Evolutionary conservation across 2,888 invertebrate species (phyloP), one percentile per base, ranked within the genome.

Genomic region (Eucera pruinosa): DNA sequence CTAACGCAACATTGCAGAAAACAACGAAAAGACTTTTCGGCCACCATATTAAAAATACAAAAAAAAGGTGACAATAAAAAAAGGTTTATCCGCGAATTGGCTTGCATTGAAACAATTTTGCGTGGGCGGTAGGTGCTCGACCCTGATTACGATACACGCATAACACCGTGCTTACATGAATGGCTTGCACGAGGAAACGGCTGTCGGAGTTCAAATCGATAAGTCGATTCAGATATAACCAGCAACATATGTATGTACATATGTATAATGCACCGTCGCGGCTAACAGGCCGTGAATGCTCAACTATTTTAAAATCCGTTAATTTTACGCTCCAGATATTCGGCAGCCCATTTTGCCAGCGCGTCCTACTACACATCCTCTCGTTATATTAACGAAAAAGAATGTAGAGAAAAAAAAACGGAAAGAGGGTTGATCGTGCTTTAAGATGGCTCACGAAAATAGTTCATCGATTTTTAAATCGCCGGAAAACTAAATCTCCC

Each of bases 151-250:
- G 78, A 81, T 81, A 82, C 76, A 70, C 67, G 77, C 74, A 58
- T 82, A 84, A 84, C 75, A 70, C 68, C 62, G 73, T 62, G 66
- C 85, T 85, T 83, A 85, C 78, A 75, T 74, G 83, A 81, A 85
- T 81, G 85, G 77, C 60, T 74, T 73, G 83, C 70, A 65, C 76
- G 78, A 69, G 78, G 60, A 74, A 84, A 83, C 80, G 82, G 73
- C 78, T 82, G 85, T 81, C 84, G 85, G 33, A 70, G 77, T 80
- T 72, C 78, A 75, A 88, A 88, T 88, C 88, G 88, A 88, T 88
- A 88, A 87, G 84, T 85, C 84, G 84, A 88, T 88, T 83, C 78
- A 82, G 81, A 85, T 83, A 78, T 70, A 81, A 70, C 69, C 65
- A 25, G 45, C 57, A 25, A 27, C 66, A 45, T 15, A 15, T 13